Evolutionary conservation across 2,113 vertebrate species (phyloP), one percentile per base, ranked within the genome.

Genomic region (Narcine bancroftii): DNA sequence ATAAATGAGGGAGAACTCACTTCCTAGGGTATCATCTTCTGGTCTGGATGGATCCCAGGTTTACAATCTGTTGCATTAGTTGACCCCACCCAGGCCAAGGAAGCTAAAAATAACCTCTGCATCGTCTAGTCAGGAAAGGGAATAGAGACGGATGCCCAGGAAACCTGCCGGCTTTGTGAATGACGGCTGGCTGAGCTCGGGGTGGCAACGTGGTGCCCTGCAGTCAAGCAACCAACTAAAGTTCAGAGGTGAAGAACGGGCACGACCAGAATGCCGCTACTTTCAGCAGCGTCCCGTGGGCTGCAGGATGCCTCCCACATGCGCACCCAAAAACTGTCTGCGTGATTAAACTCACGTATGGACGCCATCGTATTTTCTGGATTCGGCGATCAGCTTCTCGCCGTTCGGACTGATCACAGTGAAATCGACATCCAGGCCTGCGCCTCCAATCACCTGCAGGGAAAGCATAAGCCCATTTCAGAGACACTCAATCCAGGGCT

Each of bases 371-470:
- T 96, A 96, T 93, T 93, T 96, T 92, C 97, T 96, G 69, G 95
- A 94, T 93, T 98, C 97, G 0, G 93, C 93, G 91, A 97, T 92
- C 81, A 98, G 93, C 76, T 94, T 93, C 92, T 93, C 83, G 3
- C 97, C 97, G 11, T 95, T 94, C 76, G 98, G 98, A 42, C 97
- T 97, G 93, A 95, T 45, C 94, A 98, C 92, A 81, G 95, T 95
- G 94, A 98, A 97, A 92, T 98, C 97, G 21, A 98, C 96, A 3
- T 98, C 98, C 96, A 98, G 95, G 0, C 97, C 98, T 0, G 98
- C 97, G 0, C 98, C 97, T 3, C 97, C 97, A 11, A 98, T 98
- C 92, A 98, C 97, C 98, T 98, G 94, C 21, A 93, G 17, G 71
- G 92, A 15, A 60, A 87, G 29, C 53, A 87, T 53, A 87, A 60